These are phyloP conservation scores for Cheilosia scutellata DNA, from an alignment of 2,888 invertebrate species.

Conservation along the genomic window DNA sequence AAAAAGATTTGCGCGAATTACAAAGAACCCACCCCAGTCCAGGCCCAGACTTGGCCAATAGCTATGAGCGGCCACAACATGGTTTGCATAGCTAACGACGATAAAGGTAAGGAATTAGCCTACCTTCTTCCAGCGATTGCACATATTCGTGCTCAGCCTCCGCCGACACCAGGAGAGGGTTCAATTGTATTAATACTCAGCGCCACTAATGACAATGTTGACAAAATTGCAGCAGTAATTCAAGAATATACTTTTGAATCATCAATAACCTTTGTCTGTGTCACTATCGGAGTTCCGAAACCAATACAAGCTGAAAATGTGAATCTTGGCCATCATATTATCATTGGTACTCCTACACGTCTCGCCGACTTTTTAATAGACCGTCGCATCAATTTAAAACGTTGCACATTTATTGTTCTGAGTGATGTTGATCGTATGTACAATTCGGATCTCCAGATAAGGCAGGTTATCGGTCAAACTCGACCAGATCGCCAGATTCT, in stretches of 20 bases:
- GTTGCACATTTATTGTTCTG: conserved; percentile 93
- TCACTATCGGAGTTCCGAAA: too few relatives aligned
- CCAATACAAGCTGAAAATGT: conserved; percentile 83
- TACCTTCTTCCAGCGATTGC: conserved; percentile 92
- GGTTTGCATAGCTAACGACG: conserved; percentile 92
- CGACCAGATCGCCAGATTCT: conserved; percentile 97
- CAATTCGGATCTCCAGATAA: conserved; percentile 97
- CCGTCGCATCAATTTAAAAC: conserved; percentile 89
- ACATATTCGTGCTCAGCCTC: conserved; percentile 91
- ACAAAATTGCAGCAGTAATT: conserved; percentile 93
- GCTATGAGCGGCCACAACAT: conserved; percentile 91
- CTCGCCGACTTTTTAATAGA: conserved; percentile 93
- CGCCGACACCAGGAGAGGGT: conserved; percentile 89
- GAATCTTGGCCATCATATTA: conserved; percentile 91
- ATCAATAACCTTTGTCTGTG: too few relatives aligned
- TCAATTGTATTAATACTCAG: conserved; percentile 91
- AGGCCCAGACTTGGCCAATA: conserved; percentile 93
- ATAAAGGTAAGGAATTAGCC: conserved; percentile 89
- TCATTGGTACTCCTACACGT: conserved; percentile 95
- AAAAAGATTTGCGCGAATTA: conserved; percentile 87
- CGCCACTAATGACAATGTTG: conserved; percentile 90
- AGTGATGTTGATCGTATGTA: conserved; percentile 98
- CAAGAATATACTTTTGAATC: conserved; percentile 85
- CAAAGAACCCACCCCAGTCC: conserved; percentile 90
- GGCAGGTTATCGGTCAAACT: conserved; percentile 96